A percentile compares a stretch with the other conserved stretches of the same genome.
Conservation (phyloP, 2,797 vertebrate genomes). For the Coregonus suidteri region DNA sequence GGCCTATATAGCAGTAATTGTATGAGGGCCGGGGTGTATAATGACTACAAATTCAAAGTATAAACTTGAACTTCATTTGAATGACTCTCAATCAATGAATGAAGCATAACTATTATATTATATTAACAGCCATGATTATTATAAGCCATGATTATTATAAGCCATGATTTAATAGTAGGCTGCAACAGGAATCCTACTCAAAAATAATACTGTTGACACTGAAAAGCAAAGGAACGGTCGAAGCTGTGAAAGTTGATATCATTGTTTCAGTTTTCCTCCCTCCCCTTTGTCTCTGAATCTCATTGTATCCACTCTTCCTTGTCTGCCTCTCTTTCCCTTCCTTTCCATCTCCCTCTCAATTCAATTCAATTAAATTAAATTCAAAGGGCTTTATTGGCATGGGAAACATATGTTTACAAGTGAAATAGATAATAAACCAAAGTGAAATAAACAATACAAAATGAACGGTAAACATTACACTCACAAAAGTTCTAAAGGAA, state of each 20-base stretch:
- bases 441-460: no score
- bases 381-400: no score
- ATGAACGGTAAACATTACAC: no score
- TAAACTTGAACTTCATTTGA: no score
- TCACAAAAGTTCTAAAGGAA: no score
- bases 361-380: no score
- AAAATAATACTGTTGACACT: conserved; percentile 35
- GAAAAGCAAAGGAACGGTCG: conserved; percentile 41
- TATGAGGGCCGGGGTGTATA: no score
- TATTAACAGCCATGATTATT: neutral
- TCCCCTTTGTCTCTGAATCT: conserved; percentile 60
- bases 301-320: conserved; percentile 61
- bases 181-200: neutral
- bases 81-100: neutral
- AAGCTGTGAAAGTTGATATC: conserved; percentile 71
- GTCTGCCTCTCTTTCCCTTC: conserved; percentile 49
- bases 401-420: no score
- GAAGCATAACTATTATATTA: neutral
- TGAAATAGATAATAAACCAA: no score
- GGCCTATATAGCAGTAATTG: neutral
- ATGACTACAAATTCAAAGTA: neutral
- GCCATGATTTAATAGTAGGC: neutral
- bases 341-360: conserved; percentile 44
- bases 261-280: conserved; percentile 59
- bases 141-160: neutral